Evolutionary conservation across 2,888 invertebrate genomes (phyloP).

Genomic region (Augochlorella aurata): DNA sequence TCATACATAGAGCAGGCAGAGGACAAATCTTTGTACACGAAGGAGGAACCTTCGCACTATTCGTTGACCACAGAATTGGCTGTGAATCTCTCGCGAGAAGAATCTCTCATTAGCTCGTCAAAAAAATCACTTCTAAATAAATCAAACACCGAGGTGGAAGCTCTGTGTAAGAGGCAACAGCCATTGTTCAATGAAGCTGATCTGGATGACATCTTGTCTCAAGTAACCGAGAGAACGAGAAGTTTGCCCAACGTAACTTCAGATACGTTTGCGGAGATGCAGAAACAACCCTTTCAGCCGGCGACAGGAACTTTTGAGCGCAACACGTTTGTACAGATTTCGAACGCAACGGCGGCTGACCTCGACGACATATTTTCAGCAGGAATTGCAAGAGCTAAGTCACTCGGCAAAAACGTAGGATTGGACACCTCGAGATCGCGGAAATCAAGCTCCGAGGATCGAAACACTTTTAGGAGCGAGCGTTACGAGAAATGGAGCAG

Average conservation of each 20-base stretch:
- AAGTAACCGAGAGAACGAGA: slow-evolving; percentile 64
- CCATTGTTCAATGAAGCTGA: slow-evolving; percentile 56
- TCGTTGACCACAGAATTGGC: slow-evolving; percentile 11
- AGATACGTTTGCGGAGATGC: slow-evolving; percentile 30
- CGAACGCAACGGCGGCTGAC: slow-evolving; percentile 60
- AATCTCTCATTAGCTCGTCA: slow-evolving; percentile 9
- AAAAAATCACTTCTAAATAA: slow-evolving; percentile 11
- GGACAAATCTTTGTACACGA: neutral
- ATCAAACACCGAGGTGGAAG: slow-evolving; percentile 1
- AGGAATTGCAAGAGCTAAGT: slow-evolving; percentile 73
- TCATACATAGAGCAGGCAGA: neutral
- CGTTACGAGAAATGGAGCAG: slow-evolving; percentile 70
- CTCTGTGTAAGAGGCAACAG: slow-evolving; percentile 18
- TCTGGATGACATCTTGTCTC: slow-evolving; percentile 73
- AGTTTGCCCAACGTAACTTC: neutral
- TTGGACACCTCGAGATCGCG: slow-evolving; percentile 32
- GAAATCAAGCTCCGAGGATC: slow-evolving; percentile 51
- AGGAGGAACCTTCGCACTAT: slow-evolving; percentile 14
- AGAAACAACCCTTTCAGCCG: neutral
- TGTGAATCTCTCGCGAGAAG: slow-evolving; percentile 22
- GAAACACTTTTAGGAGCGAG: slow-evolving; percentile 38
- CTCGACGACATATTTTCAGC: slow-evolving; percentile 75
- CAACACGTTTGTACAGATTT: slow-evolving; percentile 20
- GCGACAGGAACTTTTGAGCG: neutral
- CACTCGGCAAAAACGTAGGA: slow-evolving; percentile 24